A percentile compares a stretch with the other conserved stretches of the same genome.
Evolutionary conservation across 2,888 invertebrate species (phyloP).

Genomic region (Phortica magna): DNA sequence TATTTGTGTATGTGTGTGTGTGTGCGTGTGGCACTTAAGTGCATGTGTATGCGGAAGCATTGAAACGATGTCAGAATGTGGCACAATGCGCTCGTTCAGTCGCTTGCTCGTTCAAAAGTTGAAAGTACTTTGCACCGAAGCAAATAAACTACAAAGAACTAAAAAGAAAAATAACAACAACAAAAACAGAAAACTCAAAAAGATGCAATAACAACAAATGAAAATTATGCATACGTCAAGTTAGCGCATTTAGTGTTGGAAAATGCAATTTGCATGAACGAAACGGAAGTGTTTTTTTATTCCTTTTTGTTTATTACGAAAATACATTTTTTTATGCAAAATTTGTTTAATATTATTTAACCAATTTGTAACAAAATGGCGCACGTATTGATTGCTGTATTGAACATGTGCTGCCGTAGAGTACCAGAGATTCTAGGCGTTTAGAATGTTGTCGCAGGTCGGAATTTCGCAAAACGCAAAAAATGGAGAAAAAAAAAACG

Average conservation of each 20-base stretch:
- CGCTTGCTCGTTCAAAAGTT: conserved; percentile 34
- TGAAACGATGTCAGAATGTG: conserved; percentile 40
- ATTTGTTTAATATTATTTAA: no score
- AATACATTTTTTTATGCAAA: no score
- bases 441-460: not conserved
- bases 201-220: not conserved
- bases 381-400: no score
- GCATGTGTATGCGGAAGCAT: conserved; percentile 42
- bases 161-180: conserved; percentile 19
- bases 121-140: conserved; percentile 39
- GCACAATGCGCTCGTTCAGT: conserved; percentile 39
- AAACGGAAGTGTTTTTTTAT: no score
- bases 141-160: conserved; percentile 17
- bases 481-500: not conserved
- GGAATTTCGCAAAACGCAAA: not conserved
- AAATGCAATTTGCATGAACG: no score
- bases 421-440: no score
- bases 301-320: no score
- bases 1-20: conserved; percentile 28
- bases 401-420: no score
- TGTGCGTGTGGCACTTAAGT: conserved; percentile 9
- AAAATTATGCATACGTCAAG: no score
- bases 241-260: no score
- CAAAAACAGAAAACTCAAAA: conserved; percentile 44
- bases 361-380: no score